Evolutionary conservation across 2,888 invertebrate species (phyloP).

Genomic region (Diachrysia chrysitis): DNA sequence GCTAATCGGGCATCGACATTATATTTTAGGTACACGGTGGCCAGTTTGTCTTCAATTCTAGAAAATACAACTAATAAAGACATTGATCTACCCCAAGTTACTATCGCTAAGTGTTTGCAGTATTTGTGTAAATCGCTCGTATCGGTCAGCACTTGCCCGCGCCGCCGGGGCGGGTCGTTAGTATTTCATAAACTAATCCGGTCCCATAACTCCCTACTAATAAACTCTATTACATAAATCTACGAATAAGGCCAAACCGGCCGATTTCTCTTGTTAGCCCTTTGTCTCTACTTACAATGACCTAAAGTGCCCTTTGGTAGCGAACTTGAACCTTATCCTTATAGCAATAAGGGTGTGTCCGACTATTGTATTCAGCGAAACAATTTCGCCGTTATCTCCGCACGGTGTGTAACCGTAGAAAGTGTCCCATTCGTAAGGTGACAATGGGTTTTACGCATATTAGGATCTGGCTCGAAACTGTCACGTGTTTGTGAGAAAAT

Average conservation of each 20-base stretch:
- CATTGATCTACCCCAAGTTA: neutral
- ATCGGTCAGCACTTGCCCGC: constrained; percentile 5
- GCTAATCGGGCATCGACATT: too few relatives aligned
- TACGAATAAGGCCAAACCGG: constrained; percentile 70
- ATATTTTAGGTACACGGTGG: too few relatives aligned
- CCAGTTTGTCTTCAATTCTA: neutral
- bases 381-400: constrained; percentile 76
- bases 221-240: constrained; percentile 68
- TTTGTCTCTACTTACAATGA: constrained; percentile 65
- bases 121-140: constrained; percentile 1
- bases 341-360: constrained; percentile 62
- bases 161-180: constrained; percentile 8
- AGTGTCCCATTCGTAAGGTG: constrained; percentile 79
- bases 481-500: neutral
- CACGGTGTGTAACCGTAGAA: constrained; percentile 77
- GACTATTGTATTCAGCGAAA: constrained; percentile 64
- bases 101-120: neutral
- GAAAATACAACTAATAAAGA: neutral
- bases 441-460: constrained; percentile 48
- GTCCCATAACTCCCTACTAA: constrained; percentile 53
- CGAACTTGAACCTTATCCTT: constrained; percentile 67
- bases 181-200: constrained; percentile 53
- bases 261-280: constrained; percentile 78
- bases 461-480: constrained; percentile 7
- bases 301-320: constrained; percentile 50